A percentile compares a stretch with the other conserved stretches of the same genome.
Conservation (phyloP, 2,113 vertebrate species). For the Rattus rattus region DNA sequence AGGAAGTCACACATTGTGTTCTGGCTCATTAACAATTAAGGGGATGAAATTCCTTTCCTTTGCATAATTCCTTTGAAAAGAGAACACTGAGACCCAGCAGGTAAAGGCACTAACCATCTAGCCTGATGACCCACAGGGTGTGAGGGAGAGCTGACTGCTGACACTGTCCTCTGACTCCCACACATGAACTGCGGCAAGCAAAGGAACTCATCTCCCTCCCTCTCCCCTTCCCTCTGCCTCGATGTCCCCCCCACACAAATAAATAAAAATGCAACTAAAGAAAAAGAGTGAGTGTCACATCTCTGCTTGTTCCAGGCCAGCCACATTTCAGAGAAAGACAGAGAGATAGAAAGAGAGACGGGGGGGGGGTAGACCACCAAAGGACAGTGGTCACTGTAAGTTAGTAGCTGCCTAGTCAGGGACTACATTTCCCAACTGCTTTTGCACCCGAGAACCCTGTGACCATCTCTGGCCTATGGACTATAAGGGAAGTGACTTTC, state of each 20-base stretch:
- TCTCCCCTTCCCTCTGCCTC: no score
- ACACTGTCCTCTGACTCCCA: not conserved
- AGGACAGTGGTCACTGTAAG: no score
- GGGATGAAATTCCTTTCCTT: not conserved
- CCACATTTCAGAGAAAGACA: not conserved
- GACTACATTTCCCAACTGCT: constrained; percentile 20
- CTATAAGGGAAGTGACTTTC: not conserved
- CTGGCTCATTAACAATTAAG: not conserved
- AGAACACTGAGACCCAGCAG: not conserved
- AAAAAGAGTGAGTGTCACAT: not conserved
- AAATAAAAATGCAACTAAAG: not conserved
- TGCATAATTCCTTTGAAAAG: not conserved
- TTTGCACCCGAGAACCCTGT: not conserved
- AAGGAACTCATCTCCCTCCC: not conserved
- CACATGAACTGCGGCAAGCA: not conserved
- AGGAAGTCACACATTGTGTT: not conserved
- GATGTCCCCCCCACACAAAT: not conserved
- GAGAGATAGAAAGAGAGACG: no score
- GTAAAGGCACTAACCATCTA: not conserved
- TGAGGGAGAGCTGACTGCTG: not conserved
- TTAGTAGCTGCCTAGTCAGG: not conserved
- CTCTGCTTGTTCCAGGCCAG: not conserved
- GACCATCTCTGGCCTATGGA: not conserved
- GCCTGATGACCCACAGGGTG: not conserved
- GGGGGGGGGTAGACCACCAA: no score